These are phyloP conservation scores for Stictonetta naevosa DNA, from an alignment of 2,113 vertebrate genomes.

Conservation along the genomic window DNA sequence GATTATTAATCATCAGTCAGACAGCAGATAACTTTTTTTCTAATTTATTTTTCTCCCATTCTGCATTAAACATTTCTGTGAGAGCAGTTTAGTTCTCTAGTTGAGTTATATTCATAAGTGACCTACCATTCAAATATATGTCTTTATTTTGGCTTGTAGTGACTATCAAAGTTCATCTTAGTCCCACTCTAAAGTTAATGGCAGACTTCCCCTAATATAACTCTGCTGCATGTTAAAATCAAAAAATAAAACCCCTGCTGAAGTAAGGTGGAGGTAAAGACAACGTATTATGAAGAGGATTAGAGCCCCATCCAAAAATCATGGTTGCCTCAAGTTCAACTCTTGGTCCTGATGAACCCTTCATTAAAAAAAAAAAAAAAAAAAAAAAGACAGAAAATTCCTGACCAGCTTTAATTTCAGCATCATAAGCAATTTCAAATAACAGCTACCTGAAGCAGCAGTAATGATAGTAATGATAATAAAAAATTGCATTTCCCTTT, in stretches of 20 bases:
- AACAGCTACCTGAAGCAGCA: background rate
- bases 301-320: background rate
- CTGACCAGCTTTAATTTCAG: background rate
- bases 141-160: background rate
- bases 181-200: background rate
- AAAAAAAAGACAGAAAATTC: background rate
- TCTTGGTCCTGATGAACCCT: background rate
- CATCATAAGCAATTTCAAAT: background rate
- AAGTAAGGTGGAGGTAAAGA: background rate
- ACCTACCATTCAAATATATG: background rate
- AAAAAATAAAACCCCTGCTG: background rate
- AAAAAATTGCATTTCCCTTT: background rate
- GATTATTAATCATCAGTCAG: background rate
- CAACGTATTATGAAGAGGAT: background rate
- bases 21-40: background rate
- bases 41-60: background rate
- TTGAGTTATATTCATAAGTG: background rate
- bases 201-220: background rate
- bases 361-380: background rate
- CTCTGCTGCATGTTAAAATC: background rate
- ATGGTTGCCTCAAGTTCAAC: background rate
- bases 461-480: background rate
- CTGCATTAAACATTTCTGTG: background rate
- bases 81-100: fast-evolving
- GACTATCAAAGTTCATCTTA: background rate